Evolutionary conservation across 2,888 invertebrate genomes (phyloP), one percentile per base, ranked within the genome.

Genomic region (Elegia similella): DNA sequence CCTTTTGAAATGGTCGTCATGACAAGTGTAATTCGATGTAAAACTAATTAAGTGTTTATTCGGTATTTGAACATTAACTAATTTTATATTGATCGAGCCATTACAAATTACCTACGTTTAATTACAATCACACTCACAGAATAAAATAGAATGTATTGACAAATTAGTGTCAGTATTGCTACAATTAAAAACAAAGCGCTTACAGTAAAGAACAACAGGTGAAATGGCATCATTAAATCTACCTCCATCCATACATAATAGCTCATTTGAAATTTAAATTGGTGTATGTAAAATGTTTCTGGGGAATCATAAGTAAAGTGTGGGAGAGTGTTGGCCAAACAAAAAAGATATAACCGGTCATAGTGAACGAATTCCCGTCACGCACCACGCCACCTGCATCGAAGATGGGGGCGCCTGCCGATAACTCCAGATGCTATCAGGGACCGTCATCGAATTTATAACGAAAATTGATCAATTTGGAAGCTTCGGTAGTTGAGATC

Each of bases 381-480:
- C 88, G 89, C 78, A 65, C 68, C 63, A 74, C 76, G 77, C 80
- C 82, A 88, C 88, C 88, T 88, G 90, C 87, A 87, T 88, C 65
- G 72, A 86, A 82, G 71, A 71, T 65, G 62, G 68, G n/a, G 80
- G 81, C 83, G 71, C 71, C 65, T 73, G 73, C 70, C 77, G 82
- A 83, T 82, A 83, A 80, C 80, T 74, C 72, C 68, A 68, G 65
- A 62, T 56, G 8, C 12, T 50, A 16, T 38, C 16, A 38, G 16
- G 6, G 32, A n/a, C 34, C 38, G 52, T 59, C 68, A 68, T 34
- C 34, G 12, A 17, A 2, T 53, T 32, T n/a, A 29, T 54, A 34
- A 42, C 6, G 17, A 38, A 17, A 7, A 38, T 52, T 42, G 23
- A 29, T 29, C 13, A 42, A 29, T 42, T 38, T 53, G 23, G 42